Conservation (phyloP, 2,113 vertebrate genomes). For the Hiodon tergisus region DNA sequence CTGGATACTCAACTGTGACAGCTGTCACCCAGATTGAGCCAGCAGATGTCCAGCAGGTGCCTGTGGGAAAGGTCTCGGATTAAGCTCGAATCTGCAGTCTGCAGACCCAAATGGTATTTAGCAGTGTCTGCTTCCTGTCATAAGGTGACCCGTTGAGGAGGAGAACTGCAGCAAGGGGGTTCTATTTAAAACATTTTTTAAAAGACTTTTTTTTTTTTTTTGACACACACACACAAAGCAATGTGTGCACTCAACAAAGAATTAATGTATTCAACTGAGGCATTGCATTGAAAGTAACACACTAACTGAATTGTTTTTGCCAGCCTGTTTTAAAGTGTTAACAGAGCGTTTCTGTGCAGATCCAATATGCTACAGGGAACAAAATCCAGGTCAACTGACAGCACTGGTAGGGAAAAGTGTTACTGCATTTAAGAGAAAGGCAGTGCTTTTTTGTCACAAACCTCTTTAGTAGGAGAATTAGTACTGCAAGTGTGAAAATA, state of each 20-base stretch:
- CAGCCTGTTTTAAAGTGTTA: slow-evolving; percentile 56
- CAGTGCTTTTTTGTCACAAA: no score
- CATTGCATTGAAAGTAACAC: slow-evolving; percentile 45
- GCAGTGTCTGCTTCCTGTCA: no score
- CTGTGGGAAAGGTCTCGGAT: background rate
- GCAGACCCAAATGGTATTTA: background rate
- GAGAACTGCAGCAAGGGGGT: no score
- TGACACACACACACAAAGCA: no score
- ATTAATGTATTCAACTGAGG: slow-evolving; percentile 30
- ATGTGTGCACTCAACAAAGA: no score
- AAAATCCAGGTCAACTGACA: slow-evolving; percentile 54
- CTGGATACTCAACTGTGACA: background rate
- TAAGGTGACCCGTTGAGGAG: no score
- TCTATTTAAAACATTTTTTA: no score
- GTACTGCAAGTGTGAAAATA: background rate
- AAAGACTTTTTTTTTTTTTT: no score
- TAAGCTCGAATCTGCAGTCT: background rate
- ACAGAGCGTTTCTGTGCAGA: slow-evolving; percentile 50
- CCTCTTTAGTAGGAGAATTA: background rate
- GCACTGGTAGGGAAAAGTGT: slow-evolving; percentile 41
- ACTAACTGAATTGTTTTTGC: slow-evolving; percentile 41
- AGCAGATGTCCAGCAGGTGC: background rate
- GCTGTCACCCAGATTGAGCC: background rate
- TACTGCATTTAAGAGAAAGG: slow-evolving; percentile 14
- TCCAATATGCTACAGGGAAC: slow-evolving; percentile 39